These are phyloP conservation scores for Andricus quercusramuli DNA, from an alignment of 2,888 invertebrate species.

Conservation along the genomic window DNA sequence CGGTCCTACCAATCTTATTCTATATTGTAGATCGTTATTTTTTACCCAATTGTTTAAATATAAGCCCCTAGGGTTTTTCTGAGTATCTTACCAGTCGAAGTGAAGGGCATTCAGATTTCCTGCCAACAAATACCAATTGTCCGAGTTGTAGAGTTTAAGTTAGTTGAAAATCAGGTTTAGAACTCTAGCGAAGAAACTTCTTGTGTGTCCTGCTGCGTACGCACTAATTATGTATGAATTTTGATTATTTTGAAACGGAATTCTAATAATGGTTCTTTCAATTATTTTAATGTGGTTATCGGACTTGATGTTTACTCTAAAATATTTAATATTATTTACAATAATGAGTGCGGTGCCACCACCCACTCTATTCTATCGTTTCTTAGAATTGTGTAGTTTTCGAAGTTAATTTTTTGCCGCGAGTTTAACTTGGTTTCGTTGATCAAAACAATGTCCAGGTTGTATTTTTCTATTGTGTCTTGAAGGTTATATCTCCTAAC, in stretches of 20 bases:
- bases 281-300: neutral
- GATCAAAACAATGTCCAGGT: conserved; percentile 43
- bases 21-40: too few relatives aligned
- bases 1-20: too few relatives aligned
- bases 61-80: too few relatives aligned
- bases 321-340: neutral
- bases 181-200: conserved; percentile 17
- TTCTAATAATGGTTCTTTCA: conserved; percentile 44
- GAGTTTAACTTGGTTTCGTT: conserved; percentile 49
- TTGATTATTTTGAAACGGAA: neutral
- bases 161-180: conserved; percentile 28
- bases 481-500: too few relatives aligned
- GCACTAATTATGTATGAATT: conserved; percentile 44
- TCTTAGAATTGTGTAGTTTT: conserved; percentile 42
- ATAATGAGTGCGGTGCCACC: conserved; percentile 47
- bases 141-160: conserved; percentile 15
- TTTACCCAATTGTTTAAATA: too few relatives aligned
- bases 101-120: conserved; percentile 43
- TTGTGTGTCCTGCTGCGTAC: conserved; percentile 41
- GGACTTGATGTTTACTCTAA: neutral
- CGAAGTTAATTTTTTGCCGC: conserved; percentile 37
- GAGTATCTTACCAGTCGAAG: neutral
- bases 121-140: conserved; percentile 44
- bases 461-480: neutral
- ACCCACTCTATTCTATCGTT: conserved; percentile 33